Evolutionary conservation across 2,888 invertebrate species (phyloP).

Genomic region (Caenorhabditis sp.): DNA sequence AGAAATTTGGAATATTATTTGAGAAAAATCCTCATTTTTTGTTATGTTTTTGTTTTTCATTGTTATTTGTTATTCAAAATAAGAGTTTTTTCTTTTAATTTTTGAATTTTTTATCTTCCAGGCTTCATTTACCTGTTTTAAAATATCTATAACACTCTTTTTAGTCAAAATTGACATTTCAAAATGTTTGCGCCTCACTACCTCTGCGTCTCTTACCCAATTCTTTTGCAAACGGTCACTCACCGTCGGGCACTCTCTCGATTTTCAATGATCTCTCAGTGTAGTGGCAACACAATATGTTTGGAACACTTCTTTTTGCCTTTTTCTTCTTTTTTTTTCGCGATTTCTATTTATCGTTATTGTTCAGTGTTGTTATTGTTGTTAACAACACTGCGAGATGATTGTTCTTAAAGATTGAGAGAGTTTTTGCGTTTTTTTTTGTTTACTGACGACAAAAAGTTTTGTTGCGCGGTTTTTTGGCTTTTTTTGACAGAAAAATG

Average conservation of each 20-base stretch:
- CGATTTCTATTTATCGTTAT: not conserved
- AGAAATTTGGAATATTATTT: conserved; percentile 64
- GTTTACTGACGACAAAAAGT: no score
- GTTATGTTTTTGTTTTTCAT: conserved; percentile 9
- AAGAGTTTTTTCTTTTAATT: not conserved
- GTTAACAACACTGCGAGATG: no score
- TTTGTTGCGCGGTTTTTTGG: no score
- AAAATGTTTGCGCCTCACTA: not conserved
- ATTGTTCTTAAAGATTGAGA: no score
- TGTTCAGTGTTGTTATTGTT: not conserved
- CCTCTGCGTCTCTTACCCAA: not conserved
- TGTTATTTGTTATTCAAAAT: conserved; percentile 5
- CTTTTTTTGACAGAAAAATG: not conserved
- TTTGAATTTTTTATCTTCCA: not conserved
- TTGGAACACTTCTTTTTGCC: not conserved
- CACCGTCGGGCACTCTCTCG: conserved; percentile 1
- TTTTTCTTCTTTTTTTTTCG: not conserved
- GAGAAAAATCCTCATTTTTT: conserved; percentile 6
- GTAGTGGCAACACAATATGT: no score
- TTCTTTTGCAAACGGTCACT: not conserved
- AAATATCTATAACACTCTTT: not conserved
- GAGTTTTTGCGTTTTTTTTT: no score
- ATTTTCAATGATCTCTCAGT: not conserved
- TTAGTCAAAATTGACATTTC: not conserved
- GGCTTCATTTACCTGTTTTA: not conserved